Evolutionary conservation across 1,140 invertebrate genomes (phyloP).

Genomic region (Caligus rogercresseyi): DNA sequence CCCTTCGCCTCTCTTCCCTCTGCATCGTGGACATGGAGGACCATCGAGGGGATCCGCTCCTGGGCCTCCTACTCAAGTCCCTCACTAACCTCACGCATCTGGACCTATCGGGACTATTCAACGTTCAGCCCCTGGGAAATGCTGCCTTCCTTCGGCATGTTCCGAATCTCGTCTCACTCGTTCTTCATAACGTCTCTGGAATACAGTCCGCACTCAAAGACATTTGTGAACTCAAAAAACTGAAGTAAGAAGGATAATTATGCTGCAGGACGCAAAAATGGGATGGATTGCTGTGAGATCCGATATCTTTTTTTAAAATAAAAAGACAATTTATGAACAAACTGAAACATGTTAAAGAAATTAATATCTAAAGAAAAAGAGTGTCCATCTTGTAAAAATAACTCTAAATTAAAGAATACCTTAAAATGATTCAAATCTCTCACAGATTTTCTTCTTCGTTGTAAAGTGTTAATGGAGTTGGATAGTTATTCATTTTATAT

Average conservation of each 20-base stretch:
- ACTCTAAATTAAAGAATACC: no score
- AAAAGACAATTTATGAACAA: no score
- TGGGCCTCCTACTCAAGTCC: conserved; percentile 37
- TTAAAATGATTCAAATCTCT: no score
- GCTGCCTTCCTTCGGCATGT: conserved; percentile 39
- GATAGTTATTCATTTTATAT: no score
- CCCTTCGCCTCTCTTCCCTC: background rate
- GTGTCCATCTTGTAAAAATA: no score
- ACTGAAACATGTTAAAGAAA: no score
- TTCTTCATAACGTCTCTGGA: conserved; percentile 49
- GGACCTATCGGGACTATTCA: conserved; percentile 54
- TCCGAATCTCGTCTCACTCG: conserved; percentile 46
- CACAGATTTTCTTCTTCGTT: no score
- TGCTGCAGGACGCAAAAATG: no score
- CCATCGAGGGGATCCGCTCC: conserved; percentile 32
- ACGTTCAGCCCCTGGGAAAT: conserved; percentile 32
- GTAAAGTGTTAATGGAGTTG: no score
- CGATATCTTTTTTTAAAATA: no score
- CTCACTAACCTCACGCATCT: conserved; percentile 47
- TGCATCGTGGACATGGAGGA: conserved; percentile 38
- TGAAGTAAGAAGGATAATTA: conserved; percentile 36
- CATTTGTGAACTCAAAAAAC: conserved; percentile 38
- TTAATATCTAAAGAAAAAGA: no score
- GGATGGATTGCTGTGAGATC: no score
- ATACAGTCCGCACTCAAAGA: conserved; percentile 33